Conservation (phyloP, 1,140 invertebrate species). For the Oryctes rhinoceros region DNA sequence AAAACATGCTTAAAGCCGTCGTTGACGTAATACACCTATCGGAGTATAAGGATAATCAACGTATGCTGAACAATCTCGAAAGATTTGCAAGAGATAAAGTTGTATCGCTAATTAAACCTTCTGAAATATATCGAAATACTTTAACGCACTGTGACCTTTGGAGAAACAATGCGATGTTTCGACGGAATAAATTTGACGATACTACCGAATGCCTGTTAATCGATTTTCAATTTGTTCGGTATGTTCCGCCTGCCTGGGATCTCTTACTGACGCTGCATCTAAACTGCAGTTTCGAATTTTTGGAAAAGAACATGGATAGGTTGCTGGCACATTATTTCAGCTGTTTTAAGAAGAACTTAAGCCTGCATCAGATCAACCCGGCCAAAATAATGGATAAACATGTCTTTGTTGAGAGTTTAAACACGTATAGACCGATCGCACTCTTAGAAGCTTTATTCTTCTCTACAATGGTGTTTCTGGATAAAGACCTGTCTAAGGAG, state of each 20-base stretch:
- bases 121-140: conserved; percentile 64
- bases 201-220: conserved; percentile 64
- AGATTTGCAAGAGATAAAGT: conserved; percentile 54
- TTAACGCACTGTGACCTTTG: conserved; percentile 69
- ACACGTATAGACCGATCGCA: conserved; percentile 39
- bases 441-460: conserved; percentile 43
- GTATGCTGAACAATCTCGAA: conserved; percentile 52
- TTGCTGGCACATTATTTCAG: conserved; percentile 65
- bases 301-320: conserved; percentile 59
- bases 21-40: conserved; percentile 61
- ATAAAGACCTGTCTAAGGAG: conserved; percentile 35
- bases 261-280: conserved; percentile 64
- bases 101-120: conserved; percentile 61
- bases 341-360: conserved; percentile 59
- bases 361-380: conserved; percentile 55
- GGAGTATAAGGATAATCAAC: conserved; percentile 44
- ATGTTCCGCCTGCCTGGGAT: conserved; percentile 63
- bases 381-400: conserved; percentile 58
- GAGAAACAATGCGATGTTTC: conserved; percentile 69
- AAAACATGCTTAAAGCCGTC: conserved; percentile 60
- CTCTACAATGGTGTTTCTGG: conserved; percentile 40
- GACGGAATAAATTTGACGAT: conserved; percentile 58
- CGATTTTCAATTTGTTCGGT: conserved; percentile 71
- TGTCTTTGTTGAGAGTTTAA: conserved; percentile 59
- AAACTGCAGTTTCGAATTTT: conserved; percentile 61